Base-by-base conservation (phyloP, 2,888 invertebrate genomes). In the Drosophila testacea region DNA sequence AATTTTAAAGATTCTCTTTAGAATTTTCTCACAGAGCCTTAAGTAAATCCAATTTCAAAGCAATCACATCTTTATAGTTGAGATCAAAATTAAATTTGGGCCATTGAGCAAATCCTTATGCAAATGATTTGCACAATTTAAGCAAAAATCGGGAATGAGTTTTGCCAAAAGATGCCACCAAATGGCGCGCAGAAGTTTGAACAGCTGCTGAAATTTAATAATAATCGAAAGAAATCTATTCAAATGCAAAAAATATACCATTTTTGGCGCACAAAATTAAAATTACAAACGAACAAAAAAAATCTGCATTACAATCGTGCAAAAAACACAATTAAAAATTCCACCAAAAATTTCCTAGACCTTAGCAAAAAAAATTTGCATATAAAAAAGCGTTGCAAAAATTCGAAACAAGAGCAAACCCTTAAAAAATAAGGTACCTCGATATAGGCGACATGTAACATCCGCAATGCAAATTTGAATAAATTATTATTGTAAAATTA, bases 281-380 rank as follows among this genome's bases (percentile, higher is more conserved):
- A 83, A 83, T 81, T 73, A 75, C 76, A 78, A 80, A 66, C 71
- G 73, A 52, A 69, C 63, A 83, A 88, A 82, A 81, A 79, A 89
- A 91, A 90, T 90, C 90, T 90, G 71, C 89, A 91, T 91, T 84
- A 91, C 90, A 91, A 90, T 89, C 77, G 77, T 51, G 44, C 73
- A 69, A 82, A 83, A 87, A 88, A 83, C 76, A 56, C 80, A 80
- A 87, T 87, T 78, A 79, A 81, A 83, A 81, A 79, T 88, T 48
- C 57, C 22, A 70, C 74, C 77, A 79, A 83, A 81, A 73, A 69
- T 70, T 57, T 72, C 57, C 44, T 55, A 64, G 16, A 50, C n/a
- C 63, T 34, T n/a, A 13, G 61, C 61, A 42, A 61, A 73, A 64
- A 64, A 77, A 79, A 85, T 84, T 85, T 54, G 85, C 89, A 89